Evolutionary conservation across 1,140 invertebrate genomes (phyloP).

Genomic region (Bombus sibiricus): DNA sequence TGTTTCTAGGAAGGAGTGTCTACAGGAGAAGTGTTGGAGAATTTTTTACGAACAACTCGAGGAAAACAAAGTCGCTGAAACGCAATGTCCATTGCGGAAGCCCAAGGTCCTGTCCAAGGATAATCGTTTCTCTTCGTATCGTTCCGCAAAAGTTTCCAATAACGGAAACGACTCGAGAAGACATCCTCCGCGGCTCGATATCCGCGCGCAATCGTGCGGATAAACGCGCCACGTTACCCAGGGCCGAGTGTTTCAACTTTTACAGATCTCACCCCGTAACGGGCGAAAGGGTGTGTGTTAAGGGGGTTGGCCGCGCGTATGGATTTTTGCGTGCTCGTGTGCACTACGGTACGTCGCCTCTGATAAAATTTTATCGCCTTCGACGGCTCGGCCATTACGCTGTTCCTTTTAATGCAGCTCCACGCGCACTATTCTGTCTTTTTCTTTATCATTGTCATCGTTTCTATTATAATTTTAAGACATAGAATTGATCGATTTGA

Average conservation of each 20-base stretch:
- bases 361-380: conserved; percentile 53
- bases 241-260: conserved; percentile 50
- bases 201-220: conserved; percentile 51
- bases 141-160: conserved; percentile 26
- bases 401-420: not conserved
- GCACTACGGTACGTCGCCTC: conserved; percentile 6
- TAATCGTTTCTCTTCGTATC: conserved; percentile 18
- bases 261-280: conserved; percentile 42
- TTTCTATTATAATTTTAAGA: not conserved
- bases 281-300: conserved; percentile 13
- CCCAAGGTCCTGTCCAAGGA: conserved; percentile 1
- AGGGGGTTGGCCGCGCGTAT: conserved; percentile 29
- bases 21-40: not conserved
- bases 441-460: not conserved
- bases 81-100: too few species aligned
- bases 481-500: too few species aligned
- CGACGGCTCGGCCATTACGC: conserved; percentile 17
- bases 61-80: not conserved
- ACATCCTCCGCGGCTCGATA: conserved; percentile 42
- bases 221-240: conserved; percentile 42
- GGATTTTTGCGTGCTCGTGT: conserved; percentile 49
- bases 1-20: not conserved
- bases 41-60: too few species aligned
- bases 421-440: not conserved
- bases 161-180: conserved; percentile 44